Evolutionary conservation across 2,113 vertebrate species (phyloP).

Genomic region (Coryphaenoides rupestris): DNA sequence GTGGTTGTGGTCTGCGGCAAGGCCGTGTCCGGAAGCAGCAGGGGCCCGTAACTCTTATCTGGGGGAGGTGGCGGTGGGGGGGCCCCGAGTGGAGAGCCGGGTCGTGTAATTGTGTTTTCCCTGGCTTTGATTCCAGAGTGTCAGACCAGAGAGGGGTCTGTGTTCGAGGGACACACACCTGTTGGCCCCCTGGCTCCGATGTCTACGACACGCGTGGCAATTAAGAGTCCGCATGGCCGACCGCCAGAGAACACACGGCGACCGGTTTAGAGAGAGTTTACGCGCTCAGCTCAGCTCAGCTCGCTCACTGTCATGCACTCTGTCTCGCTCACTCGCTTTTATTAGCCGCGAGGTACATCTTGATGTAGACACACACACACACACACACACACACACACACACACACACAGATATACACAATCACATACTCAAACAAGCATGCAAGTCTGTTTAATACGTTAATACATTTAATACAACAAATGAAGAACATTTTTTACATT

Average conservation of each 20-base stretch:
- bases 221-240: conserved; percentile 51
- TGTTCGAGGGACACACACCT: conserved; percentile 68
- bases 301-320: neutral
- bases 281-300: too few relatives aligned
- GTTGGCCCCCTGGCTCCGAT: conserved; percentile 56
- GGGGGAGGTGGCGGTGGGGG: too few relatives aligned
- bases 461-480: too few relatives aligned
- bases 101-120: conserved; percentile 69
- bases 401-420: too few relatives aligned
- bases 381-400: too few relatives aligned
- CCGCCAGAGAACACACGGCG: conserved; percentile 2
- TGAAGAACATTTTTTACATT: too few relatives aligned
- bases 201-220: conserved; percentile 62
- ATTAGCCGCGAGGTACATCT: neutral
- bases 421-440: too few relatives aligned
- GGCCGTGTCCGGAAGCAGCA: conserved; percentile 38
- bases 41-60: conserved; percentile 48
- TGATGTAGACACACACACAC: too few relatives aligned
- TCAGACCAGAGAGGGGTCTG: conserved; percentile 47
- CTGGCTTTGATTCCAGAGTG: conserved; percentile 69
- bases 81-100: conserved; percentile 30
- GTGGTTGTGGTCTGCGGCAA: conserved; percentile 27
- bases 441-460: too few relatives aligned
- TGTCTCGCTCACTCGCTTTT: too few relatives aligned
- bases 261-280: too few relatives aligned